These are phyloP conservation scores for Rhabditoides inermis DNA, from an alignment of 2,888 invertebrate genomes.

Conservation along the genomic window DNA sequence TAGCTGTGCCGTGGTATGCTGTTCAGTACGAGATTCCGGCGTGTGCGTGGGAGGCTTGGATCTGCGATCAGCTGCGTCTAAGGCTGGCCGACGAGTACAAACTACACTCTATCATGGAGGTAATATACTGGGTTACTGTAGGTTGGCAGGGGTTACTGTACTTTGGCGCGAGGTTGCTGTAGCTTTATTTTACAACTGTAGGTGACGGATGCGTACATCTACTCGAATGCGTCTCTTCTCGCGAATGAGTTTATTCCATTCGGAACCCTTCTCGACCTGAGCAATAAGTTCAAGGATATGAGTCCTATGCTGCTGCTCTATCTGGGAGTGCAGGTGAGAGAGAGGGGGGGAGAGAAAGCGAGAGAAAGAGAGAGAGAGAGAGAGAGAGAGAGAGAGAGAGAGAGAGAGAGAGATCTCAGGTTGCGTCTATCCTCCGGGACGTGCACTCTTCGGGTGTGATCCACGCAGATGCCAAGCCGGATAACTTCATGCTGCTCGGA, in stretches of 20 bases:
- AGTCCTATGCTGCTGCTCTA: conserved; percentile 9
- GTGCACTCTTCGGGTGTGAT: conserved; percentile 79
- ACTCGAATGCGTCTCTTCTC: conserved; percentile 72
- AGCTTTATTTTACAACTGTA: too few species aligned
- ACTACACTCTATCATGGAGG: too few species aligned
- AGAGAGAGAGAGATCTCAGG: not conserved
- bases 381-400: conserved; percentile 3
- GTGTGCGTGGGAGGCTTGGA: conserved; percentile 87
- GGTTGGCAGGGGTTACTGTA: too few species aligned
- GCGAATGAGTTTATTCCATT: conserved; percentile 71
- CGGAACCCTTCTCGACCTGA: conserved; percentile 78
- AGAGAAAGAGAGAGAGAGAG: not conserved
- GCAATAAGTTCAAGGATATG: not conserved
- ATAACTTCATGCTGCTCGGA: conserved; percentile 71
- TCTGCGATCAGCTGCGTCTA: conserved; percentile 78
- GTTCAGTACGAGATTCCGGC: conserved; percentile 60
- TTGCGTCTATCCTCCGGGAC: conserved; percentile 65
- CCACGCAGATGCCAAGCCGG: conserved; percentile 89
- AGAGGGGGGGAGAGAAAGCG: not conserved
- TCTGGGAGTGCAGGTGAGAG: conserved; percentile 56
- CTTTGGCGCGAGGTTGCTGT: too few species aligned
- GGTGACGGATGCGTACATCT: conserved; percentile 69
- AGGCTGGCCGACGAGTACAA: too few species aligned
- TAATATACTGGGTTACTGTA: conserved; percentile 32
- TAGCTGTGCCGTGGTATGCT: too few species aligned